Evolutionary conservation across 2,888 invertebrate species (phyloP).

Genomic region (Pherbina coryleti): DNA sequence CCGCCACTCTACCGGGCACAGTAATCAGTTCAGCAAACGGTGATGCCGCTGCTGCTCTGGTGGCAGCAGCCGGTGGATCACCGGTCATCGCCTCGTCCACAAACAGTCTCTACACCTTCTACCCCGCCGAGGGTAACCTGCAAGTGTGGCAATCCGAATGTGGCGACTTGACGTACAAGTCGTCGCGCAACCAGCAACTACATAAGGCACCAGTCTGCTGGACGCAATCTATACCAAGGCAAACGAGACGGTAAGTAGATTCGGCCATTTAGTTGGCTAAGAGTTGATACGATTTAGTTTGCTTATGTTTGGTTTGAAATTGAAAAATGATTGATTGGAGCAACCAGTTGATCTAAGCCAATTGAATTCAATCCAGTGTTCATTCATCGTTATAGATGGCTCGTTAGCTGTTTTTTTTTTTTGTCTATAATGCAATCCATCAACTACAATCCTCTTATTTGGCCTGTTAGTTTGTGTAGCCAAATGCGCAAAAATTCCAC

Average conservation of each 20-base stretch:
- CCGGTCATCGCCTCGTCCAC: conserved; percentile 68
- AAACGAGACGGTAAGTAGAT: conserved; percentile 68
- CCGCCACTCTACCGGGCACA: conserved; percentile 40
- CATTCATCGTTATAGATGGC: background rate
- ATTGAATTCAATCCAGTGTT: background rate
- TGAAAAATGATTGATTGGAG: background rate
- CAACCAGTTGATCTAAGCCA: background rate
- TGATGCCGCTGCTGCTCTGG: conserved; percentile 57
- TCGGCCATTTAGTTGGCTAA: no score
- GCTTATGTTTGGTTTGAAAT: background rate
- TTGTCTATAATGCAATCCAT: background rate
- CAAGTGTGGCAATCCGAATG: conserved; percentile 69
- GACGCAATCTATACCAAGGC: conserved; percentile 70
- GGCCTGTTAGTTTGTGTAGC: background rate
- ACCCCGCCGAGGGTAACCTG: conserved; percentile 69
- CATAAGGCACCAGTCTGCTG: conserved; percentile 69
- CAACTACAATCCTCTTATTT: background rate
- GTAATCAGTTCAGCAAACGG: conserved; percentile 52
- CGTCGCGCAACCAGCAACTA: conserved; percentile 67
- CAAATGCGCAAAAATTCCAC: background rate
- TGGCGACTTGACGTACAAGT: conserved; percentile 68
- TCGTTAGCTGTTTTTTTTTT: background rate
- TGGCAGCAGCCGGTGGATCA: conserved; percentile 59
- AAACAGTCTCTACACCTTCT: conserved; percentile 68
- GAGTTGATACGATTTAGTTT: background rate